Evolutionary conservation across 2,113 vertebrate genomes (phyloP), one percentile per base, ranked within the genome.

Genomic region (Himantopus leucocephalus): DNA sequence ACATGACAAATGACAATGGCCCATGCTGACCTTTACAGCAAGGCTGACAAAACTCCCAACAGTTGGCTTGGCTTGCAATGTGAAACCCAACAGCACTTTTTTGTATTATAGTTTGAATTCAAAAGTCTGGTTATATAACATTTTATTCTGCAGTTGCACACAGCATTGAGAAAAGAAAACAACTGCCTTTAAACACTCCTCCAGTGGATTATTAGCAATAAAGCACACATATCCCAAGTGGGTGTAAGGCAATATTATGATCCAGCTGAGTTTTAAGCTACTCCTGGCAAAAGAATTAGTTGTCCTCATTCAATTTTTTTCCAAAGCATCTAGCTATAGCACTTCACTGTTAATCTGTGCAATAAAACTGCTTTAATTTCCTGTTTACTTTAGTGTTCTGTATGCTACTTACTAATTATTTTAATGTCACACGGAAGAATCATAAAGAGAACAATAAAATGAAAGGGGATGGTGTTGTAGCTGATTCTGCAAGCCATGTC

Each of bases 341-440:
- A 93, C 55, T 85, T 71, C 72, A 87, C 70, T 66, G 60, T 80
- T 89, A 96, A 92, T 50, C 45, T 75, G 37, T 39, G 77, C 81
- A 95, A 94, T 92, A 90, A 94, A 85, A 77, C 63, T 52, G 41
- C 82, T 94, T 96, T 95, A 92, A 91, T 97, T 97, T 97, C 96
- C 85, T 96, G 88, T 92, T 95, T 97, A 75, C 88, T 95, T 94
- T 53, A 68, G 59, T 83, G 90, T 30, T 91, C 62, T 96, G 70
- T 79, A 66, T 58, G 66, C 47, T 67, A 75, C 85, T 96, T 93
- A 91, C 94, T 94, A 96, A 97, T 94, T 90, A 95, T 93, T 94
- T 96, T 96, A 96, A 96, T 87, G 53, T 84, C 80, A 83, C 95
- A 95, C 5, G 0, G 83, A 95, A 95, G 94, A 96, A 87, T 48